Percentiles rank a stretch among this genome's conserved stretches.
These are phyloP conservation scores for Ectemnius continuus DNA, from an alignment of 2,888 invertebrate species.

Conservation along the genomic window DNA sequence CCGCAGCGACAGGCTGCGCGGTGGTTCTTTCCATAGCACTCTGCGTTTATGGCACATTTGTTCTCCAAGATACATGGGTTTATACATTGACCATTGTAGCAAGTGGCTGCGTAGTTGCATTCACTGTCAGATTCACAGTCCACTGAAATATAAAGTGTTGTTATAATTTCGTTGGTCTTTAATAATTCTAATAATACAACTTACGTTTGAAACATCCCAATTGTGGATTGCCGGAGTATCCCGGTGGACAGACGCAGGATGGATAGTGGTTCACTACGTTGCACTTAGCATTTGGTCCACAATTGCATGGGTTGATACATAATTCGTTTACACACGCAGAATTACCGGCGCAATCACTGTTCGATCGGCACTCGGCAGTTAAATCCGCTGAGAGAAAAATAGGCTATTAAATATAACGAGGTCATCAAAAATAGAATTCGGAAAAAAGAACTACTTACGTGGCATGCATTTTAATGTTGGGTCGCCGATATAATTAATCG, in stretches of 20 bases:
- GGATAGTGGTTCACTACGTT: slow-evolving; percentile 90
- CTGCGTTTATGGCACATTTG: slow-evolving; percentile 90
- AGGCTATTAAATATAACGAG: not conserved
- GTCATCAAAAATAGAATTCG: too few species aligned
- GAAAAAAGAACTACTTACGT: slow-evolving; percentile 81
- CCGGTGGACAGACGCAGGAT: slow-evolving; percentile 89
- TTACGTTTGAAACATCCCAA: slow-evolving; percentile 84
- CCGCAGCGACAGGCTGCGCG: slow-evolving; percentile 90
- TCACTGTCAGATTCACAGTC: slow-evolving; percentile 91
- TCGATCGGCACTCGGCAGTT: slow-evolving; percentile 87
- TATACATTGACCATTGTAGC: slow-evolving; percentile 89
- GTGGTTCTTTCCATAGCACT: slow-evolving; percentile 90
- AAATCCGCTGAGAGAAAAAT: slow-evolving; percentile 78
- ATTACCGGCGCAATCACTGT: slow-evolving; percentile 88
- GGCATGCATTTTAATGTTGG: slow-evolving; percentile 86
- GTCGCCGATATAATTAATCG: slow-evolving; percentile 87
- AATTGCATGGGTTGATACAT: slow-evolving; percentile 91
- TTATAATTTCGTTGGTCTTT: not conserved
- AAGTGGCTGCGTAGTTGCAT: slow-evolving; percentile 88
- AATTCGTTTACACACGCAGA: slow-evolving; percentile 90
- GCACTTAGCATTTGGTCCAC: slow-evolving; percentile 91
- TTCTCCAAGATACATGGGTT: slow-evolving; percentile 89
- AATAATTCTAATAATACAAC: slow-evolving; percentile 10
- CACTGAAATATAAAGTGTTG: slow-evolving; percentile 79
- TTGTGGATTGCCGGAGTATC: slow-evolving; percentile 92